These are phyloP conservation scores for Trachelus tabidus DNA, from an alignment of 2,888 invertebrate species.

Conservation along the genomic window DNA sequence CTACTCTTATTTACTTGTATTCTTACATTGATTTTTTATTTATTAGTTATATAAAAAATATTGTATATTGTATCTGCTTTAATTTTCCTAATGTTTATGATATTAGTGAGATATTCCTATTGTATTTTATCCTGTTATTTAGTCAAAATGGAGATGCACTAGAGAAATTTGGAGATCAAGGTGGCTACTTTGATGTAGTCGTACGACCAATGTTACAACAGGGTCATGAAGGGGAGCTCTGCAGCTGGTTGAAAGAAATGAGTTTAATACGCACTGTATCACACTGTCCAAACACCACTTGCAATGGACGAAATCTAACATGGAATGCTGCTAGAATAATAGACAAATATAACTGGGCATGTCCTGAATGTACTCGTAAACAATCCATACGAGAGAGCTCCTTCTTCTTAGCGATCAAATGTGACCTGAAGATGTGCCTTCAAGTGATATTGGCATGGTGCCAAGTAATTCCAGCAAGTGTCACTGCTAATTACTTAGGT, in stretches of 20 bases:
- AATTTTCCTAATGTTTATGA: neutral
- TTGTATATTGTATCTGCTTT: neutral
- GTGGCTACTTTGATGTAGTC: slow-evolving; percentile 66
- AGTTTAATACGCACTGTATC: slow-evolving; percentile 65
- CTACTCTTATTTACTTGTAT: neutral
- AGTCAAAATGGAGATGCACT: slow-evolving; percentile 31
- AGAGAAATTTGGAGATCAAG: slow-evolving; percentile 49
- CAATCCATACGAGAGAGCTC: slow-evolving; percentile 69
- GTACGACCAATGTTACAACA: slow-evolving; percentile 67
- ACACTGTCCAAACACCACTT: slow-evolving; percentile 61
- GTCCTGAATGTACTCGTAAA: slow-evolving; percentile 65
- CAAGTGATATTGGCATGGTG: slow-evolving; percentile 76
- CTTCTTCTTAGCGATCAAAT: slow-evolving; percentile 73
- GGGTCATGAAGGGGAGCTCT: slow-evolving; percentile 69
- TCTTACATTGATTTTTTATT: neutral
- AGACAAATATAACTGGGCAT: slow-evolving; percentile 69
- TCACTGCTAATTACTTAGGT: slow-evolving; percentile 71
- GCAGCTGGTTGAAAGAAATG: slow-evolving; percentile 68
- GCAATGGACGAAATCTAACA: slow-evolving; percentile 63
- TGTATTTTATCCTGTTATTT: neutral
- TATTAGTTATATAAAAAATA: neutral
- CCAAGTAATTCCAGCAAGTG: slow-evolving; percentile 70
- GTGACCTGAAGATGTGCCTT: slow-evolving; percentile 72
- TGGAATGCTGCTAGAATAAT: slow-evolving; percentile 68
- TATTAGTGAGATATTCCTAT: neutral